phyloP scores from a whole-genome alignment of 1,140 invertebrate genomes.

The Zaprionus camerounensis region DNA sequence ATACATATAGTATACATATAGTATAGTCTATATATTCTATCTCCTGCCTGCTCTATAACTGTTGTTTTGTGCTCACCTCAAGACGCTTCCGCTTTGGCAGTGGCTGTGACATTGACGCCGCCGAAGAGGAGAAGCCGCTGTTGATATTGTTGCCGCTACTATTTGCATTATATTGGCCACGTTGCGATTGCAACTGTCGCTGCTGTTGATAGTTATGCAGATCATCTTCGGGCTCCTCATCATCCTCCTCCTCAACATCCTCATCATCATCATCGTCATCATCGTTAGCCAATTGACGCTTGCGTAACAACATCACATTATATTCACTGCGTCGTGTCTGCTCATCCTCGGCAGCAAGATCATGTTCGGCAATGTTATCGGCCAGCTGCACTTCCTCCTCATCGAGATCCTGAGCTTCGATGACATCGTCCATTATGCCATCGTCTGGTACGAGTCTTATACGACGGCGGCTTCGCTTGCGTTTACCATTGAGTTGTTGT shows the following conservation, averaged over 20 bases:
- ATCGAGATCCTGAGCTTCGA: constrained; percentile 51
- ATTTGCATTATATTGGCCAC: background rate
- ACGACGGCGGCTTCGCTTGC: constrained; percentile 63
- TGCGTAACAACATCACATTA: constrained; percentile 55
- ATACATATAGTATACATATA: too few species aligned
- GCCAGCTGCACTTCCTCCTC: constrained; percentile 71
- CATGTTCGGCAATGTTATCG: constrained; percentile 74
- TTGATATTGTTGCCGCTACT: constrained; percentile 1
- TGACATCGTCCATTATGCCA: constrained; percentile 63
- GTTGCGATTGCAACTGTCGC: background rate
- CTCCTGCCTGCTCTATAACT: background rate
- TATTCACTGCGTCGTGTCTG: constrained; percentile 68
- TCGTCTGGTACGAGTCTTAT: constrained; percentile 64
- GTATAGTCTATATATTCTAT: background rate
- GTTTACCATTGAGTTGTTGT: constrained; percentile 32
- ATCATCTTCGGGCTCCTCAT: constrained; percentile 17
- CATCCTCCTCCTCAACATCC: constrained; percentile 39
- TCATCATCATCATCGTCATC: constrained; percentile 56
- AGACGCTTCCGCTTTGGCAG: constrained; percentile 30
- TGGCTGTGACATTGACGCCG: constrained; percentile 12
- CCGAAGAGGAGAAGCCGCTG: background rate
- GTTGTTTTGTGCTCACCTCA: constrained; percentile 16
- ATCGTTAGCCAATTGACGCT: constrained; percentile 20
- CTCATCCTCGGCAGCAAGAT: constrained; percentile 68
- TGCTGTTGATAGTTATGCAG: constrained; percentile 17